These are phyloP conservation scores for Anomalospiza imberbis DNA, from an alignment of 2,797 vertebrate species.

Conservation along the genomic window DNA sequence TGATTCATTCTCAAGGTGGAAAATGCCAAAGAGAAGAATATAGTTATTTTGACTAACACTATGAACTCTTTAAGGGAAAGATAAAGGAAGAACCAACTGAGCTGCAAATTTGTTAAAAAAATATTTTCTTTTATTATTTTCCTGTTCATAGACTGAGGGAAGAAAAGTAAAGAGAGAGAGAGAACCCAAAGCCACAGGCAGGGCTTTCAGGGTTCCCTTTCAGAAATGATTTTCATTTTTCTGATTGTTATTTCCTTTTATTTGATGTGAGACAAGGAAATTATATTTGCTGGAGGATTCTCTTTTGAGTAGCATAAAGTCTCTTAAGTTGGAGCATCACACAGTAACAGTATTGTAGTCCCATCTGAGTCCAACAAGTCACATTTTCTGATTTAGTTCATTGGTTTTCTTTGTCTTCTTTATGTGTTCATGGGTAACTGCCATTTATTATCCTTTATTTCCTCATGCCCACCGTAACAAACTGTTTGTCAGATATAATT, in stretches of 20 bases:
- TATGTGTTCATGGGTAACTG: neutral
- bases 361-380: neutral
- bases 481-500: neutral
- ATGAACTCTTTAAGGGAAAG: neutral
- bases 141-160: neutral
- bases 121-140: neutral
- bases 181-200: neutral
- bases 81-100: neutral
- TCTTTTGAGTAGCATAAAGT: neutral
- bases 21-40: neutral
- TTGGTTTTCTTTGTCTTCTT: neutral
- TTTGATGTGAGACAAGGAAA: neutral
- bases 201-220: neutral
- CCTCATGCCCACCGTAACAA: neutral
- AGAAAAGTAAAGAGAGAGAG: fast-evolving
- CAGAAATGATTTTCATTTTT: neutral
- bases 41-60: neutral
- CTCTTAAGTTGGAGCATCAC: neutral
- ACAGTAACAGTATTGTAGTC: neutral
- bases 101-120: neutral
- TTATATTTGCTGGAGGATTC: neutral
- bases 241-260: neutral
- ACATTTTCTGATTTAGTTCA: neutral
- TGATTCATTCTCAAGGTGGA: neutral
- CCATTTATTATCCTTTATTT: neutral